These are phyloP conservation scores for Spondyliosoma cantharus DNA, from an alignment of 2,797 vertebrate species.

Conservation along the genomic window DNA sequence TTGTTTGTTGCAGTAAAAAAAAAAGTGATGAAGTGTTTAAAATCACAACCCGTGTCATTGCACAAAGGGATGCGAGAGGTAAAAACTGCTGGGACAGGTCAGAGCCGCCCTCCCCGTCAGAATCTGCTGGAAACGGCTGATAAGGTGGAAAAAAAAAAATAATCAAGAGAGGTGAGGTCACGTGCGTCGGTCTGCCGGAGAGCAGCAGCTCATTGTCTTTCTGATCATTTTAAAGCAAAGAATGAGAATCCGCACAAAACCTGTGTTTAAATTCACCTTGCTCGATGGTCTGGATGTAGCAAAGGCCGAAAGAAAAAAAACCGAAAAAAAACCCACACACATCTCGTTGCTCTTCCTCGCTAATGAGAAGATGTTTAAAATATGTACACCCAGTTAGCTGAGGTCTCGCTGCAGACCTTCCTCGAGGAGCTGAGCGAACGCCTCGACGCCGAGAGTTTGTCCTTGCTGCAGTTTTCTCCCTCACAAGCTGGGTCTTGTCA, in stretches of 20 bases:
- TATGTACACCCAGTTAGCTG: slow-evolving; percentile 28
- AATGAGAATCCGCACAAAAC: slow-evolving; percentile 23
- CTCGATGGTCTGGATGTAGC: slow-evolving; percentile 17
- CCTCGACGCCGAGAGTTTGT: slow-evolving; percentile 45
- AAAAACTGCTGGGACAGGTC: slow-evolving; percentile 37
- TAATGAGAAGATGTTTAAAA: slow-evolving; percentile 48
- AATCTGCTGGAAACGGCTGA: slow-evolving; percentile 45
- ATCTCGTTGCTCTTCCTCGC: slow-evolving; percentile 32
- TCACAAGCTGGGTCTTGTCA: background rate
- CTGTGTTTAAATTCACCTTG: slow-evolving; percentile 25
- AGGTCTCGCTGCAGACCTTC: slow-evolving; percentile 37
- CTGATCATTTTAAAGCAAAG: slow-evolving; percentile 35
- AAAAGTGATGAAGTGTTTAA: slow-evolving; percentile 49
- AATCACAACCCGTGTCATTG: slow-evolving; percentile 57
- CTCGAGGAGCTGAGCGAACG: slow-evolving; percentile 36
- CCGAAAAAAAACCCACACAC: background rate
- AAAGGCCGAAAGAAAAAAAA: slow-evolving; percentile 1
- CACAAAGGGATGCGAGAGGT: slow-evolving; percentile 44
- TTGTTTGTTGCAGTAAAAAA: slow-evolving; percentile 65
- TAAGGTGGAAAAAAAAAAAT: slow-evolving; percentile 16
- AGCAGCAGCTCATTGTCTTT: slow-evolving; percentile 37
- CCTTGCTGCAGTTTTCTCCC: slow-evolving; percentile 43
- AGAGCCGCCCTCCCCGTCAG: slow-evolving; percentile 8
- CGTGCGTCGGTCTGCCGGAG: background rate
- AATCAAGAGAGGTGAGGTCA: slow-evolving; percentile 11